Base-by-base conservation (phyloP, 1,140 invertebrate species). In the Drosophila leontia region DNA sequence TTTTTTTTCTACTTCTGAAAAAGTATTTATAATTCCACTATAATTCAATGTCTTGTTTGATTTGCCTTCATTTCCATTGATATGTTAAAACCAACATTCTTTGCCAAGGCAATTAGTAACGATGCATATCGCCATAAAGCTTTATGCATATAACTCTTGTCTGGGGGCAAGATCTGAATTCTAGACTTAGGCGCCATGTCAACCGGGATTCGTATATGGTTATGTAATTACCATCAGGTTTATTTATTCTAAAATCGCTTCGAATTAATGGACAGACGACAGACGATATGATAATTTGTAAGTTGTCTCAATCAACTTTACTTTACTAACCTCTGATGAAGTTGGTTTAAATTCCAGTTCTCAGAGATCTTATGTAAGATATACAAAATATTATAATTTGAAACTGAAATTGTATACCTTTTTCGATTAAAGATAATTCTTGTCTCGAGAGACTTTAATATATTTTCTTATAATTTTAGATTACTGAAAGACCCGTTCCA, bases 191-290 rank as follows among this genome's bases (percentile, higher is more conserved):
- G 72, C 72, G 72, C 71, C 72, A 75, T 75, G 70, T 64, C 70
- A 75, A 34, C 41, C 48, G 48, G 67, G 45, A 60, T 72, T 39
- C 55, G 45, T 72, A 71, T 72, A 72, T 72, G 69, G 69, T 72
- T 72, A 72, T 71, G 45, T 71, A 72, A 72, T 72, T 71, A 71
- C 17, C 53, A 59, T 32, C 67, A 72, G 55, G 67, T 60, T 72
- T 72, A 50, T 72, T 39, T 59, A 72, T 72, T 72, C 67, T 72
- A 15, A 48, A 72, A 41, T 34, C 39, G 63, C 11, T n/a, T 68
- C 39, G 39, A 53, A 26, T 41, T 72, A 72, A 71, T 51, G 12
- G 44, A 19, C 44, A 51, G 37, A 37, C 37, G 32, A 42, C 53
- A 72, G 69, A 26, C 47, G 12, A 72, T 72, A 72, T 72, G 70